phyloP scores from a whole-genome alignment of 2,888 invertebrate species.

The Eupithecia abbreviata region DNA sequence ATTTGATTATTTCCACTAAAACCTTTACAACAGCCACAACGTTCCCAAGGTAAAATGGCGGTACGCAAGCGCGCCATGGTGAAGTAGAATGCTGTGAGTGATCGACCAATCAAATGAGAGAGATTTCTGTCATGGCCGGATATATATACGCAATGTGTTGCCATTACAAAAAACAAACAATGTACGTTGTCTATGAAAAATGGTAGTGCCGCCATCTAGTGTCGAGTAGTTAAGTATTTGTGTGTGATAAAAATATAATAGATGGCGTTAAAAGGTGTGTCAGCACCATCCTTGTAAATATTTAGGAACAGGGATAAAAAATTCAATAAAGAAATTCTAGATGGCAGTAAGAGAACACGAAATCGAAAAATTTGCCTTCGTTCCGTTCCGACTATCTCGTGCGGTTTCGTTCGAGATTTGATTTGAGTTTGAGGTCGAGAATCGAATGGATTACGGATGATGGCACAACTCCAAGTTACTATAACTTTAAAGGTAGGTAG shows the following conservation, averaged over 20 bases:
- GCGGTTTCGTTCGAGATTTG: background rate
- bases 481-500: no score
- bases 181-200: background rate
- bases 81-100: slow-evolving; percentile 25
- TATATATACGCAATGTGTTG: slow-evolving; percentile 69
- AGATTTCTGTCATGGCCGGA: slow-evolving; percentile 59
- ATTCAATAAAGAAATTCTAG: background rate
- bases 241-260: slow-evolving; percentile 23
- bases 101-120: slow-evolving; percentile 78
- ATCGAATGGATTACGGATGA: background rate
- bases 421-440: background rate
- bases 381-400: no score
- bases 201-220: slow-evolving; percentile 49
- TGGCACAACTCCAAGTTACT: no score
- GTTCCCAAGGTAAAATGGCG: slow-evolving; percentile 70
- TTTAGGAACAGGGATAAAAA: background rate
- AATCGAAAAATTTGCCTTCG: no score
- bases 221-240: slow-evolving; percentile 40
- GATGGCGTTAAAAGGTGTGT: slow-evolving; percentile 41
- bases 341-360: background rate
- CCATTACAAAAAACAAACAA: slow-evolving; percentile 51
- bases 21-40: slow-evolving; percentile 37
- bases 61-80: slow-evolving; percentile 56
- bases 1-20: slow-evolving; percentile 50
- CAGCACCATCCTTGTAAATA: background rate